A percentile compares a stretch with the other conserved stretches of the same genome.
Evolutionary conservation across 2,888 invertebrate genomes (phyloP).

Genomic region (Baccha elongata): DNA sequence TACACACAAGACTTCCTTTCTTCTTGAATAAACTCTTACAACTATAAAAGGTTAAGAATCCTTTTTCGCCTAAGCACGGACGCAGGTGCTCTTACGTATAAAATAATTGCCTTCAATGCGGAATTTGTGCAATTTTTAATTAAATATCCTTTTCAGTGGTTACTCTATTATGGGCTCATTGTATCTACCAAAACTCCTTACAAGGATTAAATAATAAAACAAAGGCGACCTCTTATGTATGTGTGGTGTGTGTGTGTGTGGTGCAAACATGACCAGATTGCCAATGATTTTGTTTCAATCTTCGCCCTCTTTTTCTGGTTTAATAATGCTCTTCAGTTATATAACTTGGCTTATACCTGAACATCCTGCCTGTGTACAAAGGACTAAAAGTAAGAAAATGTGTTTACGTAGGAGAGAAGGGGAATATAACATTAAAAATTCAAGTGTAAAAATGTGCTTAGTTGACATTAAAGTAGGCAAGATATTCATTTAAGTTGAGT

Average conservation of each 20-base stretch:
- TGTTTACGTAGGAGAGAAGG: slow-evolving; percentile 28
- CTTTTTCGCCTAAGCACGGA: slow-evolving; percentile 23
- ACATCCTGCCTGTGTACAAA: slow-evolving; percentile 42
- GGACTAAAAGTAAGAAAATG: slow-evolving; percentile 34
- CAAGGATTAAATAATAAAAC: slow-evolving; percentile 34
- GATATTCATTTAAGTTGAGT: slow-evolving; percentile 52
- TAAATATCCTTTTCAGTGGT: slow-evolving; percentile 62
- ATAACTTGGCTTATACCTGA: slow-evolving; percentile 18
- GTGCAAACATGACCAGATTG: slow-evolving; percentile 51
- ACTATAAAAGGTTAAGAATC: slow-evolving; percentile 69
- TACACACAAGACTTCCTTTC: slow-evolving; percentile 20
- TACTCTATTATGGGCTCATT: slow-evolving; percentile 11
- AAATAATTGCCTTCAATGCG: slow-evolving; percentile 70
- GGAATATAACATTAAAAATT: slow-evolving; percentile 65
- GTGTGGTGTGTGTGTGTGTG: background rate
- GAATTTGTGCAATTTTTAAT: slow-evolving; percentile 71
- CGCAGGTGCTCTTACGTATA: slow-evolving; percentile 34
- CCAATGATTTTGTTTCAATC: slow-evolving; percentile 62
- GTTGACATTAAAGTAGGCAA: slow-evolving; percentile 25
- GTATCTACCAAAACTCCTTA: slow-evolving; percentile 4
- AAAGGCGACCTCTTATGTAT: slow-evolving; percentile 25
- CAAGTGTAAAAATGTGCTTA: slow-evolving; percentile 61
- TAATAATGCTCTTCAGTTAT: slow-evolving; percentile 29
- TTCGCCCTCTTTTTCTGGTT: slow-evolving; percentile 26
- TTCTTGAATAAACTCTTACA: slow-evolving; percentile 57